Base-by-base conservation (phyloP, 1,140 invertebrate genomes). In the Oncopodura yosiiana region DNA sequence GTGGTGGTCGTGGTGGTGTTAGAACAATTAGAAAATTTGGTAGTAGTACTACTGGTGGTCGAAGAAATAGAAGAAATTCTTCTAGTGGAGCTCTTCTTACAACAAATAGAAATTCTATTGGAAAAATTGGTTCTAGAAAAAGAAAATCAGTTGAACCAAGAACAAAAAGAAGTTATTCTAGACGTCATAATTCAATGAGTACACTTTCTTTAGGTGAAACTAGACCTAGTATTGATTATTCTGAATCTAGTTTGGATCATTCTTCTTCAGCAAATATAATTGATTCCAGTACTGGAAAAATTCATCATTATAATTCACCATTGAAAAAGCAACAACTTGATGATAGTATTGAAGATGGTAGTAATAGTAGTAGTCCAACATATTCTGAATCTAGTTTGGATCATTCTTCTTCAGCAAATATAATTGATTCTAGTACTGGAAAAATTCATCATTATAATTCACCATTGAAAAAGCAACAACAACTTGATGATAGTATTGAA, bases 81-180 rank as follows among this genome's bases (percentile, higher is more conserved):
- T 30, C 12, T 4, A 30, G 26, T 3, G 26, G 24, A 29, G 3
- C 32, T 27, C 43, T 30, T 16, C 32, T 29, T 6, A n/a, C n/a
- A 34, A 43, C 49, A 26, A 18, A 49, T 11, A 36, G 55, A 29
- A 57, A 57, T 23, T 51, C 43, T 12, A 45, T 27, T 34, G 55
- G 49, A 24, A 43, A 26, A 30, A 49, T 37, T n/a, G 49, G 49
- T 26, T 26, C 34, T 1, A 45, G 52, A 21, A 46, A 18, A 50
- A 23, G 55, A 16, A 57, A 57, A 48, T 24, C 54, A 24, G 19
- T n/a, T 8, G 44, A 53, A 43, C 19, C 36, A 1, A 32, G 51
- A 49, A 36, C 14, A 1, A 60, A 60, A 36, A 23, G 53, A 41
- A 53, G 36, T 42, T 60, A 55, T 49, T 48, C 53, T 4, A 38